Percentiles rank a stretch among this genome's conserved stretches.
phyloP scores from a whole-genome alignment of 2,797 vertebrate genomes.

The Prionace glauca region DNA sequence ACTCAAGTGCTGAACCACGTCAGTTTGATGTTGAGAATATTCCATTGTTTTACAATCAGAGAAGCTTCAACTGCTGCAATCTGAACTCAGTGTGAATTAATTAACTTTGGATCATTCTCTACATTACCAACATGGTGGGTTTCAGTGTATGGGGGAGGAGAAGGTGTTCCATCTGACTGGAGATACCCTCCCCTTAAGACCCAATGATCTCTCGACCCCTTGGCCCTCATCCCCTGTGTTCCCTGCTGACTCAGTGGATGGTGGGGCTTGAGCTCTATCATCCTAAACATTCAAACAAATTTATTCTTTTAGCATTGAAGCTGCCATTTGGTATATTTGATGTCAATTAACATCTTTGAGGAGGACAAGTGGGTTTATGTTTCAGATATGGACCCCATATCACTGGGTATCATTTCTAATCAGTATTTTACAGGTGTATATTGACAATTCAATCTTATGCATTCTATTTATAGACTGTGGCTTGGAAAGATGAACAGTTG shows the following conservation, averaged over 20 bases:
- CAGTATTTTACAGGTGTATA: not conserved
- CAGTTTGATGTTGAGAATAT: not conserved
- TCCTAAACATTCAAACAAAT: no score
- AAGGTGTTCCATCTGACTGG: no score
- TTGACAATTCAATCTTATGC: not conserved
- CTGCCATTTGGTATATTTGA: not conserved
- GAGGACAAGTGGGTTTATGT: not conserved
- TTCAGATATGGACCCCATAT: no score
- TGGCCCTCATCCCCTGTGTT: no score
- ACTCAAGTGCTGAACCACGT: not conserved
- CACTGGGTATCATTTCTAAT: not conserved
- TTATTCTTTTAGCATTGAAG: not conserved
- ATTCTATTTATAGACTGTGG: no score
- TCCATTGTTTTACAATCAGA: not conserved
- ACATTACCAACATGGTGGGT: no score
- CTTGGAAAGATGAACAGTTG: not conserved
- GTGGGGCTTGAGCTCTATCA: no score
- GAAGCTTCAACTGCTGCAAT: not conserved
- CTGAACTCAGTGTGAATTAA: not conserved
- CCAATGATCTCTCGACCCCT: no score
- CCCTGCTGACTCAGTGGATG: no score
- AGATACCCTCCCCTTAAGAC: no score
- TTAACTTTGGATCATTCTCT: not conserved
- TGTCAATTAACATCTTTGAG: not conserved
- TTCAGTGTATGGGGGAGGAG: no score